Evolutionary conservation across 2,888 invertebrate genomes (phyloP).

Genomic region (Lypha dubia): DNA sequence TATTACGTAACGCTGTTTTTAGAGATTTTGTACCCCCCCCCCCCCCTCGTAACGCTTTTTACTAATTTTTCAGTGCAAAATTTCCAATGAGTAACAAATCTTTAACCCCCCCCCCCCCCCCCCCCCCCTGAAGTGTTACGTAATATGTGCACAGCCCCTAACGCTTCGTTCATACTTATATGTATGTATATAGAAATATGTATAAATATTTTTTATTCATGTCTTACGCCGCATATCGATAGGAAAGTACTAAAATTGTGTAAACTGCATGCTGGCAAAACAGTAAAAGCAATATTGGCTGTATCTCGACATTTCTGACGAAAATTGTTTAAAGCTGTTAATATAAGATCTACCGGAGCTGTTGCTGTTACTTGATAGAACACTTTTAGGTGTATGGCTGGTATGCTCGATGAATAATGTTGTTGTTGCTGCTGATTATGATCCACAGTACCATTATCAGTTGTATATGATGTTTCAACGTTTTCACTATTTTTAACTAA

Average conservation of each 20-base stretch:
- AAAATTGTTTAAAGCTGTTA: conserved; percentile 83
- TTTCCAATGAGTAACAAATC: too few species aligned
- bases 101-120: too few species aligned
- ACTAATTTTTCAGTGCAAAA: too few species aligned
- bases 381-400: conserved; percentile 89
- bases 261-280: conserved; percentile 91
- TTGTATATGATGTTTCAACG: conserved; percentile 50
- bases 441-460: conserved; percentile 54
- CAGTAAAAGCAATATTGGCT: conserved; percentile 87
- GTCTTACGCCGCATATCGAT: conserved; percentile 91
- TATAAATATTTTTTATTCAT: conserved; percentile 84
- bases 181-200: too few species aligned
- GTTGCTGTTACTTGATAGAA: conserved; percentile 89
- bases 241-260: conserved; percentile 92
- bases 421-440: conserved; percentile 26
- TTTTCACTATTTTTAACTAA: conserved; percentile 76
- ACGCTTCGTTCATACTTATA: conserved; percentile 7
- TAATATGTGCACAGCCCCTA: too few species aligned
- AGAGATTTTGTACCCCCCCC: too few species aligned
- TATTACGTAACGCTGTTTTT: too few species aligned
- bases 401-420: conserved; percentile 76
- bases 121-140: too few species aligned
- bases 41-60: too few species aligned
- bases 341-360: conserved; percentile 83
- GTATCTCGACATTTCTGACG: conserved; percentile 84